Conservation (phyloP, 2,888 invertebrate species). For the Ophion ellenae region DNA sequence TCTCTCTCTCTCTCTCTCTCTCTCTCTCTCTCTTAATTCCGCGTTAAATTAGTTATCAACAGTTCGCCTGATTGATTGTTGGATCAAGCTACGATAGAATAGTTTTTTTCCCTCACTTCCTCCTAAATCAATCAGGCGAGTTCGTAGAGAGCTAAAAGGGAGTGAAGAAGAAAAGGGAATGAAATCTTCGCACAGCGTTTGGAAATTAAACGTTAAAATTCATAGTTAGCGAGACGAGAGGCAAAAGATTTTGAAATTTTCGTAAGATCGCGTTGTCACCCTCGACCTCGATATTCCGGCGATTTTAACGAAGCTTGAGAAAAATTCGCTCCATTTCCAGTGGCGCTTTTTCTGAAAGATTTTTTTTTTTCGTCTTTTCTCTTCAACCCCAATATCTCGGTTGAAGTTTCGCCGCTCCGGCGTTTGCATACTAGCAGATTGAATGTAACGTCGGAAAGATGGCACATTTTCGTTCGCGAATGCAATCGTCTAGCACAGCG, state of each 20-base stretch:
- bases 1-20: too few species aligned
- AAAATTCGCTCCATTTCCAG: too few species aligned
- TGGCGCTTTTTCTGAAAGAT: too few species aligned
- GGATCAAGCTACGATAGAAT: conserved; percentile 32
- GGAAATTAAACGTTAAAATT: not conserved
- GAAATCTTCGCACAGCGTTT: not conserved
- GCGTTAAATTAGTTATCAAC: conserved; percentile 38
- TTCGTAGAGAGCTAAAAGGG: not conserved
- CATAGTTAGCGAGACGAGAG: not conserved
- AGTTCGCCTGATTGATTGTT: conserved; percentile 52
- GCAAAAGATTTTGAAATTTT: not conserved
- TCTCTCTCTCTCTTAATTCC: conserved; percentile 16
- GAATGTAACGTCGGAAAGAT: conserved; percentile 68
- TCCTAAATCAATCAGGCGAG: conserved; percentile 7
- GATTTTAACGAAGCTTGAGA: too few species aligned
- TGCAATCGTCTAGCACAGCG: conserved; percentile 27
- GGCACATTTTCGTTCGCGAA: conserved; percentile 25
- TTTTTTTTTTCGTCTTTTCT: conserved; percentile 19
- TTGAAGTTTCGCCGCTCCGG: conserved; percentile 32
- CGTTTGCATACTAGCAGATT: conserved; percentile 71
- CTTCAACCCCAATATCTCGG: conserved; percentile 47
- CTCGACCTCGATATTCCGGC: too few species aligned
- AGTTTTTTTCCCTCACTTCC: not conserved
- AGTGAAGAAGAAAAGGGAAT: not conserved
- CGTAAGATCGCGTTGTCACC: not conserved